A percentile compares a stretch with the other conserved stretches of the same genome.
Evolutionary conservation across 53 echinoderm and acorn worm genomes (phyloP).

Genomic region (Stichopus horrens): DNA sequence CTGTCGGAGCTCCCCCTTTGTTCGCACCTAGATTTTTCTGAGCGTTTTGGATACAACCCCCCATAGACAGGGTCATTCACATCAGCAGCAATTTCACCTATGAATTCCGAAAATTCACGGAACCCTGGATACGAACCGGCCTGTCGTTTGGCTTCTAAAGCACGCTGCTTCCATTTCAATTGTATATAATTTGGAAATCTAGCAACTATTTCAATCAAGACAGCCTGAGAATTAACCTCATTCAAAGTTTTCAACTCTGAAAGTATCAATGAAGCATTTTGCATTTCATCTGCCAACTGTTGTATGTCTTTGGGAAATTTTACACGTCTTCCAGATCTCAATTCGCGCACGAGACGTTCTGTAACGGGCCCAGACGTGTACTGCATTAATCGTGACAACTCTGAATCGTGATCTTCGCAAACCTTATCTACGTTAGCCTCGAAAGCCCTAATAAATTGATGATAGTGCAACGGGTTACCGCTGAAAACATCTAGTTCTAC

Average conservation of each 20-base stretch:
- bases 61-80: slow-evolving; percentile 32
- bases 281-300: slow-evolving; percentile 60
- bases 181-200: slow-evolving; percentile 54
- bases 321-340: slow-evolving; percentile 49
- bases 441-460: slow-evolving; percentile 50
- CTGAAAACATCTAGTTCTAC: slow-evolving; percentile 53
- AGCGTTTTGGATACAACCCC: background rate
- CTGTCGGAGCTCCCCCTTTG: no score
- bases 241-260: slow-evolving; percentile 27
- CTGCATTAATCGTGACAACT: slow-evolving; percentile 50
- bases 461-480: slow-evolving; percentile 55
- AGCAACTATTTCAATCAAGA: slow-evolving; percentile 36
- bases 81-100: slow-evolving; percentile 7
- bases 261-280: slow-evolving; percentile 36
- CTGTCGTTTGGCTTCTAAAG: slow-evolving; percentile 26
- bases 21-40: no score
- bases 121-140: slow-evolving; percentile 27
- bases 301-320: slow-evolving; percentile 43
- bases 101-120: slow-evolving; percentile 4
- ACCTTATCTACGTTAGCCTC: slow-evolving; percentile 53
- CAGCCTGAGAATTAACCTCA: slow-evolving; percentile 52
- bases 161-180: slow-evolving; percentile 36
- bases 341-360: slow-evolving; percentile 24
- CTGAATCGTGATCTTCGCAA: slow-evolving; percentile 49
- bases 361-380: slow-evolving; percentile 49